phyloP scores from a whole-genome alignment of 2,113 vertebrate species.

The Ictalurus punctatus region DNA sequence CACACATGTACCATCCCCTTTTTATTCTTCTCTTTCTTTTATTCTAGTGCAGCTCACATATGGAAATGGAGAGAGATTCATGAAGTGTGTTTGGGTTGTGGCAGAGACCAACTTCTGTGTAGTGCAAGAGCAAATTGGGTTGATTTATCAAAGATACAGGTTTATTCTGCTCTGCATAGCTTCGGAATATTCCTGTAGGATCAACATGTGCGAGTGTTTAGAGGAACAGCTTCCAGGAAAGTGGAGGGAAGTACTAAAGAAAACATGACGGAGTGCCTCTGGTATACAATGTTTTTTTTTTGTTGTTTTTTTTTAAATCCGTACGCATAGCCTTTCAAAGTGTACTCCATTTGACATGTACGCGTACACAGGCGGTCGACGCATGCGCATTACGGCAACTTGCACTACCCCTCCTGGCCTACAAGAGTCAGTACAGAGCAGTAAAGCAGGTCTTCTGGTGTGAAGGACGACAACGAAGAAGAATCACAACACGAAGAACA shows the following conservation, averaged over 20 bases:
- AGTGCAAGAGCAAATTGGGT: background rate
- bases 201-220: background rate
- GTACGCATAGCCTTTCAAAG: too few relatives aligned
- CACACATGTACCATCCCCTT: background rate
- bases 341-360: too few relatives aligned
- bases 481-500: too few relatives aligned
- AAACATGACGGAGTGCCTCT: background rate
- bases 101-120: background rate
- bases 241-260: conserved; percentile 6
- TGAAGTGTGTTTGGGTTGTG: background rate
- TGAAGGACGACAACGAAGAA: too few relatives aligned
- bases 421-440: too few relatives aligned
- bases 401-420: too few relatives aligned
- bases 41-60: background rate
- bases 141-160: background rate
- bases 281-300: too few relatives aligned
- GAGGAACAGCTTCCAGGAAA: background rate
- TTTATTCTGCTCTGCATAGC: background rate
- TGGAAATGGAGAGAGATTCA: background rate
- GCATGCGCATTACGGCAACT: too few relatives aligned
- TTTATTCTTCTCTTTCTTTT: background rate
- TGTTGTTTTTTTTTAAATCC: too few relatives aligned
- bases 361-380: too few relatives aligned
- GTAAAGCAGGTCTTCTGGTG: too few relatives aligned
- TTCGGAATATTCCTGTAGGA: background rate